These are phyloP conservation scores for Imbricaverruca yamaguchii DNA, from an alignment of 2,888 invertebrate genomes.

Conservation along the genomic window DNA sequence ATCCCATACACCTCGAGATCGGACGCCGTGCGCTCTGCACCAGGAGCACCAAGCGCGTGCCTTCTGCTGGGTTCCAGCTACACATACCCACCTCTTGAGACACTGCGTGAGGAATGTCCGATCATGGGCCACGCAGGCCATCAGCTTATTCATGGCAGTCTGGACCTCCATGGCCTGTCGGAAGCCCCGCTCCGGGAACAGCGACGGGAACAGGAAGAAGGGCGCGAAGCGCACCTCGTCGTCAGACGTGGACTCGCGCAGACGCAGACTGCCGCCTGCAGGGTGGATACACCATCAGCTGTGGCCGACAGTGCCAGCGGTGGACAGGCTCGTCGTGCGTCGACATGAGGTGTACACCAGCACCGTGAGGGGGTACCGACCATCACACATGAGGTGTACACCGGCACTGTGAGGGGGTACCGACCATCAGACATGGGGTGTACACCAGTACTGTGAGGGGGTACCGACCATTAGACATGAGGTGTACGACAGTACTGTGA, in stretches of 20 bases:
- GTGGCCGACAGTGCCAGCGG: too few species aligned
- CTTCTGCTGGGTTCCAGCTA: too few species aligned
- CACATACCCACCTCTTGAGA: slow-evolving; percentile 50
- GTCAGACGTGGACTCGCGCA: slow-evolving; percentile 56
- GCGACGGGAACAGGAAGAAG: slow-evolving; percentile 67
- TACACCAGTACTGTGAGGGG: background rate
- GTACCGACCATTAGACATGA: too few species aligned
- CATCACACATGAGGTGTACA: background rate
- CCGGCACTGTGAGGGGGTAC: background rate
- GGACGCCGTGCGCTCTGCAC: too few species aligned
- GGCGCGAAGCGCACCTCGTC: slow-evolving; percentile 69
- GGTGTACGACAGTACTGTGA: background rate
- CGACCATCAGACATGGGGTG: too few species aligned
- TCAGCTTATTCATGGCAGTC: slow-evolving; percentile 65
- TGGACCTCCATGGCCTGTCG: slow-evolving; percentile 65
- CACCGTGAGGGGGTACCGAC: background rate
- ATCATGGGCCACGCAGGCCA: slow-evolving; percentile 78
- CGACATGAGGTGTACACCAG: background rate
- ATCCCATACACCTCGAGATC: too few species aligned
- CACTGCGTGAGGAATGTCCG: slow-evolving; percentile 63
- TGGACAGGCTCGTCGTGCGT: too few species aligned
- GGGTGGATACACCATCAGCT: slow-evolving; percentile 14
- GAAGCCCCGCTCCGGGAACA: slow-evolving; percentile 68
- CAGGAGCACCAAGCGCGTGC: too few species aligned
- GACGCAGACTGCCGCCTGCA: slow-evolving; percentile 63